phyloP scores from a whole-genome alignment of 2,888 invertebrate species.

The Schizotus pectinicornis region DNA sequence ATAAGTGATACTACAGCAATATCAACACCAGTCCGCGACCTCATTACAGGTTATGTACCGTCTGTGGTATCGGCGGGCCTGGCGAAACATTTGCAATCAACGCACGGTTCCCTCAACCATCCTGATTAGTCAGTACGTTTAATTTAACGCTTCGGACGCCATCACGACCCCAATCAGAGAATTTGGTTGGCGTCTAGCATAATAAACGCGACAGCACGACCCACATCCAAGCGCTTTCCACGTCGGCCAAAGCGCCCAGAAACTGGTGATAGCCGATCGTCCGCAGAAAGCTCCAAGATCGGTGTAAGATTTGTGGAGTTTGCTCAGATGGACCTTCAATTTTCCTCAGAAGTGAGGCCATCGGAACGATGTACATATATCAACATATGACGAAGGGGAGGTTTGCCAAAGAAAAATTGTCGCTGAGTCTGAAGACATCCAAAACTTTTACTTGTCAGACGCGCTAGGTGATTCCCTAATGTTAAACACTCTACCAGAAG shows the following conservation, averaged over 20 bases:
- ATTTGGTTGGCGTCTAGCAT: neutral
- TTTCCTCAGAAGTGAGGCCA: too few relatives aligned
- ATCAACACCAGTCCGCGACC: slow-evolving; percentile 33
- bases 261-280: neutral
- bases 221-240: too few relatives aligned
- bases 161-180: slow-evolving; percentile 2
- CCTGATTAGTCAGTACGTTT: neutral
- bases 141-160: slow-evolving; percentile 2
- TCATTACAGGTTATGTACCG: slow-evolving; percentile 47
- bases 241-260: neutral
- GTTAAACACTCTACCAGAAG: too few relatives aligned
- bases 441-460: too few relatives aligned
- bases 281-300: neutral
- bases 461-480: too few relatives aligned
- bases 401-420: too few relatives aligned
- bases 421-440: too few relatives aligned
- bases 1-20: slow-evolving; percentile 17
- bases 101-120: slow-evolving; percentile 3
- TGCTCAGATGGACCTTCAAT: too few relatives aligned
- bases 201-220: neutral
- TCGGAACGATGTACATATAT: too few relatives aligned
- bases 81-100: slow-evolving; percentile 4
- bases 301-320: neutral
- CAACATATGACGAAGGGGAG: too few relatives aligned
- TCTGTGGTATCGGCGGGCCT: slow-evolving; percentile 26